phyloP scores from a whole-genome alignment of 1,140 invertebrate genomes.

The Drosophila quadrilineata region DNA sequence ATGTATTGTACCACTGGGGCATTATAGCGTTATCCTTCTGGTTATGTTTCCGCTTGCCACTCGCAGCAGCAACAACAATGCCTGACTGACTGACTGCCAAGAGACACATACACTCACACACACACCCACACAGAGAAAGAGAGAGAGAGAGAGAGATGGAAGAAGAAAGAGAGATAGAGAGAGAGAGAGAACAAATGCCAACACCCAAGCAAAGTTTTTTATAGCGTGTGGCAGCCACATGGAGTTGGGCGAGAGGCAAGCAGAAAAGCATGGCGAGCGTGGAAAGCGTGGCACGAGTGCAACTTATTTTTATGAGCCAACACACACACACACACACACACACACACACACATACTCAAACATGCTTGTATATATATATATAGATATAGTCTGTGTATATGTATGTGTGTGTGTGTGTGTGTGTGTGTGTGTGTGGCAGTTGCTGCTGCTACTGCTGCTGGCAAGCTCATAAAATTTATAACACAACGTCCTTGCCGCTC shows the following conservation, averaged over 20 bases:
- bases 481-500: constrained; percentile 76
- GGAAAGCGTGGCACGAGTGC: constrained; percentile 72
- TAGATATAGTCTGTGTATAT: too few relatives aligned
- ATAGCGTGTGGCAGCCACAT: constrained; percentile 39
- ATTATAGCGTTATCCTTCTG: constrained; percentile 80
- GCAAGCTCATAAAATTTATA: constrained; percentile 80
- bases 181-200: constrained; percentile 42
- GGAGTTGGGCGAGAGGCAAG: neutral
- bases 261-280: constrained; percentile 35
- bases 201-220: constrained; percentile 67
- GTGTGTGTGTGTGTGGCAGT: too few relatives aligned
- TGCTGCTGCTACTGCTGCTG: constrained; percentile 60
- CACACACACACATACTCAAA: constrained; percentile 7
- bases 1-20: constrained; percentile 72
- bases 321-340: constrained; percentile 29
- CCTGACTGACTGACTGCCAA: constrained; percentile 75
- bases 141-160: constrained; percentile 15
- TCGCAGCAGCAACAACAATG: constrained; percentile 60
- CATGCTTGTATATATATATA: constrained; percentile 27
- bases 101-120: constrained; percentile 49
- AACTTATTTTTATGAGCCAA: constrained; percentile 78
- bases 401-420: too few relatives aligned
- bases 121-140: constrained; percentile 11
- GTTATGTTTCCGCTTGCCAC: constrained; percentile 77
- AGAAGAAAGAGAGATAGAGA: constrained; percentile 4